Base-by-base conservation (phyloP, 2,113 vertebrate species). In the Zapornia atra region DNA sequence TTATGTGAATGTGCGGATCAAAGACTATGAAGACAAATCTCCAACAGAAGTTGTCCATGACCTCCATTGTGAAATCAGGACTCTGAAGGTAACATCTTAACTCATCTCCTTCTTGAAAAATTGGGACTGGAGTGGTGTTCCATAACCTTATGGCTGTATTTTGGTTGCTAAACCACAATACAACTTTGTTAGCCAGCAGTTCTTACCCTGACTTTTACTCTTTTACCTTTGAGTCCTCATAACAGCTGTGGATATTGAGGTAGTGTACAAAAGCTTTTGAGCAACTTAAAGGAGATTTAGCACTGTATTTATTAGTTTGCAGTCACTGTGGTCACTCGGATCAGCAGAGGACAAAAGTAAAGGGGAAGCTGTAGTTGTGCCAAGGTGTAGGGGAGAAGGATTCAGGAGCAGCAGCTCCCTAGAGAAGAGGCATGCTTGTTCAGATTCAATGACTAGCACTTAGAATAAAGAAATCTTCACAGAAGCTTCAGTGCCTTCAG, bases 21-120 rank as follows among this genome's bases (percentile, higher is more conserved):
- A 98, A 95, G 98, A 97, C 34, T 96, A 94, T 61, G 95, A 98
- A 48, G 98, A 97, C 25, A 98, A 96, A 78, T 97, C 97, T 92
- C 96, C 98, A 64, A 34, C 97, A 94, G 81, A 96, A 97, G 96
- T 98, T 20, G 97, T 98, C 78, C 97, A 98, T 79, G 98, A 99
- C 26, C 80, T 99, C 50, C 98, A 98, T 34, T 97, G 97, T 14
- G 98, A 99, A 77, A 97, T 98, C 48, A 88, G 65, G 56, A 70
- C 76, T 86, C 56, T 99, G 16, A 99, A 99, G 99, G 99, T 99
- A 98, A 79, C 5, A 1, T 36, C 25, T 75, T 65, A 34, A 42
- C 14, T 50, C 0, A 0, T 28, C 73, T 54, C 9, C 34, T 69
- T 70, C 46, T 73, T 61, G 46, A 81, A 75, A 94, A 87, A 56